Evolutionary conservation across 2,113 vertebrate species (phyloP), one percentile per base, ranked within the genome.

Genomic region (Poecilia latipinna): DNA sequence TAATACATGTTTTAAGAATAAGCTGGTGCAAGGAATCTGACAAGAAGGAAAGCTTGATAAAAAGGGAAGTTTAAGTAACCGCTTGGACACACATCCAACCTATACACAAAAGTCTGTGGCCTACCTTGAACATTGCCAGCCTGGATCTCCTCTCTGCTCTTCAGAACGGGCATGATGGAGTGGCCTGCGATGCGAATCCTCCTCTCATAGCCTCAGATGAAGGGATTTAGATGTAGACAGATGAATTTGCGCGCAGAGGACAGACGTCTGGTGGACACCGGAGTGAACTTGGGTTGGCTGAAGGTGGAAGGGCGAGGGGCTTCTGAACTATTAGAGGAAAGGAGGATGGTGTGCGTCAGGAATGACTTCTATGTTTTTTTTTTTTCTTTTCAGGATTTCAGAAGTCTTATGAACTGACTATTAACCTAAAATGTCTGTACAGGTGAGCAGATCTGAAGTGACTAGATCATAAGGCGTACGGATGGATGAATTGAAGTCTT

Each of bases 71-170:
- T 24, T 57, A n/a, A 7, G 22, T n/a, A 54, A 24, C 51, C 1
- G 51, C 7, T n/a, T 22, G 22, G 48, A 51, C 4, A 19, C 48
- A 51, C 48, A 51, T 51, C 5, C n/a, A 42, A 8, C 2, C 24
- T 12, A 19, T 8, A 13, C 17, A 31, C 4, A 31, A 2, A 73
- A 37, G 54, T 67, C 62, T 10, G 4, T 1, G 74, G 69, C 93
- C 87, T 95, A 95, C 94, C 94, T 95, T 95, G 93, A 93, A 93
- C 94, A 94, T 95, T 93, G 94, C 92, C 94, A 94, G 94, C 93
- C 94, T 91, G 85, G 93, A 93, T 95, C 90, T 92, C 91, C 90
- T 91, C 90, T 88, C 91, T 89, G 68, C 90, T 94, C 90, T 92
- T 95, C 94, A 95, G 93, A 93, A 92, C 91, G 93, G 93, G 94